Base-by-base conservation (phyloP, 2,888 invertebrate species). In the Sinotaia quadrata region DNA sequence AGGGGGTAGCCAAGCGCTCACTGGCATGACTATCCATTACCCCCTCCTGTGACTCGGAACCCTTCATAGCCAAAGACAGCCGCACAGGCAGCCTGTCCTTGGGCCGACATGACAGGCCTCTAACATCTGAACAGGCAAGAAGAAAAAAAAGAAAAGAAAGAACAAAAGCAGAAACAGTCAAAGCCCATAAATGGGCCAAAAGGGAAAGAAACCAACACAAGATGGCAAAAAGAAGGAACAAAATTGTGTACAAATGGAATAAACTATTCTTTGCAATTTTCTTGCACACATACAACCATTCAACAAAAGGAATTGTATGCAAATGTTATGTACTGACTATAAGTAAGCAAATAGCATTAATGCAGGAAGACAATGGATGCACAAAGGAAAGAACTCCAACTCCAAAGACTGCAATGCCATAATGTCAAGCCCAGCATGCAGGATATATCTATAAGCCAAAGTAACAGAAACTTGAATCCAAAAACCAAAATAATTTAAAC, bases 1-100 rank as follows among this genome's bases (percentile, higher is more conserved):
- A 83, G 15, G 84, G 84, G 33, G 84, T 84, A 33, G 84, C 81
- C 67, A 84, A 73, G 61, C 84, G 77, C 74, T 84, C 84, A 76
- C 81, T 82, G 47, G 82, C 75, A 62, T 80, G 75, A 72, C 80
- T 78, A 61, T 81, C 81, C 29, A 75, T 71, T 49, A 77, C 76
- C 41, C 77, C 81, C 57, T 83, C 81, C 34, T 78, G 76, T 29
- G 71, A 72, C 65, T 78, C 80, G 36, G 78, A 75, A 33, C 81
- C 81, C 63, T 78, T 74, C 52, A 78, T 80, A 44, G 78, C 75
- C 57, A 84, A 71, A 36, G 82, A 79, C 61, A 84, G 71, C 41
- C 81, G 74, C 34, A 81, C 80, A 7, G 84, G 83, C 56, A 80
- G 80, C 57, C 81, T 75, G 62, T 84, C 84, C 73, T 82, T 83